Conservation (phyloP, 2,888 invertebrate species). For the Cryptus viduatorius region DNA sequence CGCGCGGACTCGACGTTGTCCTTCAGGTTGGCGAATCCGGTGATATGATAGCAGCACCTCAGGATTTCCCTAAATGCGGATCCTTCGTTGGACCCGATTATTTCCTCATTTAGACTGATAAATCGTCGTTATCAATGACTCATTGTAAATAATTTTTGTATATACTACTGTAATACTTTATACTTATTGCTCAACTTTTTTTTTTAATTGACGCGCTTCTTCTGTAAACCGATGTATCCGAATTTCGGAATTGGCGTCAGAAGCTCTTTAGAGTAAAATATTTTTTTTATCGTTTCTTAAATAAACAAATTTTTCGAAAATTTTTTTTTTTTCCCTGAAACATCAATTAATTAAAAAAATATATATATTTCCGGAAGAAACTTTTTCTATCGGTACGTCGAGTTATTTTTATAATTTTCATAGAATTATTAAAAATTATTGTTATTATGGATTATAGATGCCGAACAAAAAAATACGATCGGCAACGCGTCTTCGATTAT, state of each 20-base stretch:
- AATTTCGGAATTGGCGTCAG: background rate
- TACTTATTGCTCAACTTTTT: slow-evolving; percentile 29
- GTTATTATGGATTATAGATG: background rate
- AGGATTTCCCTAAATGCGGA: slow-evolving; percentile 92
- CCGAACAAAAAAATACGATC: slow-evolving; percentile 50
- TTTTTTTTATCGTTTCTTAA: slow-evolving; percentile 15
- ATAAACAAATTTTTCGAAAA: background rate
- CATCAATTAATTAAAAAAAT: background rate
- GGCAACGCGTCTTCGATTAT: slow-evolving; percentile 59
- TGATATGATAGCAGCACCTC: slow-evolving; percentile 89
- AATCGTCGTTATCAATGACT: slow-evolving; percentile 64
- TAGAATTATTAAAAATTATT: too few species aligned
- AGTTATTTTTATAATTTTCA: too few species aligned
- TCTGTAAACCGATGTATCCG: background rate
- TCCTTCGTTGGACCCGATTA: slow-evolving; percentile 92
- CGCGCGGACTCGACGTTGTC: slow-evolving; percentile 91
- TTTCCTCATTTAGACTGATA: slow-evolving; percentile 87
- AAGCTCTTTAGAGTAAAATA: background rate
- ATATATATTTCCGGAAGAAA: background rate
- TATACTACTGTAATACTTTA: slow-evolving; percentile 44
- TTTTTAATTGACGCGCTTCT: slow-evolving; percentile 34
- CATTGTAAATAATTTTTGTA: slow-evolving; percentile 78
- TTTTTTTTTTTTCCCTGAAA: too few species aligned
- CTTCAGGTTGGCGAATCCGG: slow-evolving; percentile 89
- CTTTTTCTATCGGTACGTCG: too few species aligned